These are phyloP conservation scores for Neuroscelio doddi DNA, from an alignment of 2,888 invertebrate species.

Conservation along the genomic window DNA sequence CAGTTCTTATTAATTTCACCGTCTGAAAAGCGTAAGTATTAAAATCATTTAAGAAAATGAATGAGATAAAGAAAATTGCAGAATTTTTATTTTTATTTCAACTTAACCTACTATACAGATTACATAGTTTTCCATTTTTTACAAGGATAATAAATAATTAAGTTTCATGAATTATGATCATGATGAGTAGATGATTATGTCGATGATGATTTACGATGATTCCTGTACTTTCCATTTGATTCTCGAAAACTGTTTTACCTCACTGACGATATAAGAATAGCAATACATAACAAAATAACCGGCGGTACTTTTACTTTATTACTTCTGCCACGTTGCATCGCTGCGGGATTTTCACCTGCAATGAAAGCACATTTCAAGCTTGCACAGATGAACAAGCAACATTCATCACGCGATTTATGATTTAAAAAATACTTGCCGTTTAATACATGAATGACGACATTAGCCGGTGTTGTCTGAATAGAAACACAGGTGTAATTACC, in stretches of 20 bases:
- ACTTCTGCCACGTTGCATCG: conserved; percentile 64
- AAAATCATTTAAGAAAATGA: too few species aligned
- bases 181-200: too few species aligned
- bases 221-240: neutral
- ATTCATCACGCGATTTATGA: conserved; percentile 20
- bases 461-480: conserved; percentile 78
- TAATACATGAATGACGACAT: conserved; percentile 64
- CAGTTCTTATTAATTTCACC: too few species aligned
- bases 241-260: conserved; percentile 34
- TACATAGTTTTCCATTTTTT: too few species aligned
- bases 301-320: conserved; percentile 54
- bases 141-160: too few species aligned
- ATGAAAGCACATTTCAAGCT: conserved; percentile 9
- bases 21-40: too few species aligned
- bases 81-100: too few species aligned
- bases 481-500: conserved; percentile 93
- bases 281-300: conserved; percentile 52
- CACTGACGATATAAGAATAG: conserved; percentile 40
- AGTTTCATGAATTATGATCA: too few species aligned
- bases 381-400: conserved; percentile 3
- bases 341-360: conserved; percentile 66
- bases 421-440: conserved; percentile 58
- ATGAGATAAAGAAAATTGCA: too few species aligned
- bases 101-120: too few species aligned
- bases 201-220: too few species aligned